A percentile compares a stretch with the other conserved stretches of the same genome.
phyloP scores from a whole-genome alignment of 2,888 invertebrate genomes.

The Notodonta dromedarius region DNA sequence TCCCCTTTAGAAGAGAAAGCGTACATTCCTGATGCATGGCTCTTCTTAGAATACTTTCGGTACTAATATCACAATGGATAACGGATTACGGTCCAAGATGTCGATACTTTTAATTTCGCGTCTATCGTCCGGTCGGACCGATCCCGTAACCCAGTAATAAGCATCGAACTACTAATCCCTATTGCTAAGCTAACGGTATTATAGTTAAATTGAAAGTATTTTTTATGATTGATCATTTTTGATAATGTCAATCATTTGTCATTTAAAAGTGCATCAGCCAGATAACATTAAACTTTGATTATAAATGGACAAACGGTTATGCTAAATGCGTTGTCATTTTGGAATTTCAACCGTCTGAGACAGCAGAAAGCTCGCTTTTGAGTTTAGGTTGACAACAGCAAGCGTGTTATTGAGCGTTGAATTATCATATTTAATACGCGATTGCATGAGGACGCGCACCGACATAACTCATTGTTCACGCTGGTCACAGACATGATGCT shows the following conservation, averaged over 20 bases:
- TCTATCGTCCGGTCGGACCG: slow-evolving; percentile 43
- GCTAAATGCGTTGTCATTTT: slow-evolving; percentile 23
- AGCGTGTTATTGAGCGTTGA: slow-evolving; percentile 67
- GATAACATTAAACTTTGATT: slow-evolving; percentile 26
- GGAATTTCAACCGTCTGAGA: slow-evolving; percentile 15
- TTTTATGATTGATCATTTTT: slow-evolving; percentile 12
- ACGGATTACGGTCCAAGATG: slow-evolving; percentile 62
- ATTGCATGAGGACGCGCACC: slow-evolving; percentile 76
- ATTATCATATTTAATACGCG: slow-evolving; percentile 80
- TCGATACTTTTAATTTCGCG: slow-evolving; percentile 67
- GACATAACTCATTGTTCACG: slow-evolving; percentile 80
- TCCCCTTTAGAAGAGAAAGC: slow-evolving; percentile 77
- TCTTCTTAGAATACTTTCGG: slow-evolving; percentile 78
- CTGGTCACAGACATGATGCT: slow-evolving; percentile 78
- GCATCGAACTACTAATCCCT: slow-evolving; percentile 31
- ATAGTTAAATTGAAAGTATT: slow-evolving; percentile 10
- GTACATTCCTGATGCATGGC: slow-evolving; percentile 60
- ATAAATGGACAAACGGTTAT: slow-evolving; percentile 29
- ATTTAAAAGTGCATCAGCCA: slow-evolving; percentile 27
- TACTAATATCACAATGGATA: slow-evolving; percentile 77
- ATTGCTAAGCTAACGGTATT: slow-evolving; percentile 25
- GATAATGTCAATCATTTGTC: slow-evolving; percentile 31
- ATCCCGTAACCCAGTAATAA: slow-evolving; percentile 30
- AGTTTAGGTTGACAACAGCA: slow-evolving; percentile 42
- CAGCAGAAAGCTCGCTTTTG: slow-evolving; percentile 25